phyloP scores from a whole-genome alignment of 2,888 invertebrate species.

The Coenonympha arcania region DNA sequence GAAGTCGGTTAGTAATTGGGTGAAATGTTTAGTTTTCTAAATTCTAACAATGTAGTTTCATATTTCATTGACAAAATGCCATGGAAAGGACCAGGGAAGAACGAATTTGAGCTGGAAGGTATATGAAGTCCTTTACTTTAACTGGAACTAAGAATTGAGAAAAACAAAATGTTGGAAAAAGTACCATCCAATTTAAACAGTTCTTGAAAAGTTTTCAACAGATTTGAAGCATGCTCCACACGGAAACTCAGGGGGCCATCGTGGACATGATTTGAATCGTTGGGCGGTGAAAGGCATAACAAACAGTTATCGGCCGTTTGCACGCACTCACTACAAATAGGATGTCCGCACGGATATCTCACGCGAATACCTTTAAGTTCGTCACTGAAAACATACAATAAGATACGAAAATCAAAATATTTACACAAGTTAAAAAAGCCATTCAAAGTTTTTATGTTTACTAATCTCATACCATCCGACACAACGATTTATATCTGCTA shows the following conservation, averaged over 20 bases:
- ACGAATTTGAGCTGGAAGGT: too few species aligned
- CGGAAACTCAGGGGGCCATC: slow-evolving; percentile 42
- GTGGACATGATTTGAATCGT: slow-evolving; percentile 25
- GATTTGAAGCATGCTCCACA: slow-evolving; percentile 38
- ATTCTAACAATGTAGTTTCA: too few species aligned
- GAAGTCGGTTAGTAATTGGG: too few species aligned
- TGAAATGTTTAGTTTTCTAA: too few species aligned
- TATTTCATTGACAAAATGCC: too few species aligned
- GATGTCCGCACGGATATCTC: slow-evolving; percentile 56
- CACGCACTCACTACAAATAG: slow-evolving; percentile 48
- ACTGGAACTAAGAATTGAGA: too few species aligned
- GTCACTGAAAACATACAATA: slow-evolving; percentile 40
- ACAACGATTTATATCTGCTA: slow-evolving; percentile 48
- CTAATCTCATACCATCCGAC: slow-evolving; percentile 45
- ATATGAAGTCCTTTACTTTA: too few species aligned
- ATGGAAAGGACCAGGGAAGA: too few species aligned
- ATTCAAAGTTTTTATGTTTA: neutral
- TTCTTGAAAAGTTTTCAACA: slow-evolving; percentile 45
- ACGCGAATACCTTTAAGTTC: slow-evolving; percentile 39
- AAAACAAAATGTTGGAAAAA: too few species aligned
- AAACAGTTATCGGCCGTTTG: slow-evolving; percentile 38
- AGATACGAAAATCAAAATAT: neutral
- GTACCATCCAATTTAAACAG: slow-evolving; percentile 54
- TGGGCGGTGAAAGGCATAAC: slow-evolving; percentile 42
- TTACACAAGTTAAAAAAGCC: neutral